Base-by-base conservation (phyloP, 2,888 invertebrate genomes). In the Alentia gelatinosa region DNA sequence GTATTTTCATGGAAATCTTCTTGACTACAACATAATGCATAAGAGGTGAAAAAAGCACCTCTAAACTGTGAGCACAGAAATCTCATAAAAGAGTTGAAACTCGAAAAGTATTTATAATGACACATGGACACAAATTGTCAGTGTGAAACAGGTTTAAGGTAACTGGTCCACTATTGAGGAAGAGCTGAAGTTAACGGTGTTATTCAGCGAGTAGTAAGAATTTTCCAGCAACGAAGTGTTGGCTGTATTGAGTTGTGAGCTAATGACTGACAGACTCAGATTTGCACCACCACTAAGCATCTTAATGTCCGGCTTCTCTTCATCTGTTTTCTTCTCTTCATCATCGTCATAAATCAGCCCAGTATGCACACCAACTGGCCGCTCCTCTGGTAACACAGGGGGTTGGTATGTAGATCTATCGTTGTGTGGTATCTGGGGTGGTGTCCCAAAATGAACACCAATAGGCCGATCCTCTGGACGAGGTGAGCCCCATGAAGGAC, bases 121-220 rank as follows among this genome's bases (percentile, higher is more conserved):
- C n/a, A n/a, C n/a, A n/a, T n/a, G n/a, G n/a, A n/a, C n/a, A n/a
- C n/a, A n/a, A n/a, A n/a, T n/a, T n/a, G n/a, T n/a, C n/a, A 47
- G 47, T 47, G 19, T 7, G 47, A 63, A 63, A 63, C 63, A 63
- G n/a, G 12, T 63, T 63, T 5, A 63, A 63, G 86, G 86, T 12
- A 86, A 26, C 50, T 86, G 86, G 50, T 47, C 47, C 1, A 86
- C 5, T 19, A 86, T 42, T 1, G 86, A 86, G 50, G 86, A 86
- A 19, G 47, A 47, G 47, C 86, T 86, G 42, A 86, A 86, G 35
- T 86, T 86, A 15, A 86, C 47, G 39, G 40, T 86, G 33, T 30
- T 50, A 23, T 86, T 30, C 23, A 47, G 86, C 5, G 86, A 86
- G 47, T 86, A 86, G 47, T 47, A 86, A 30, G 86, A 86, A 39